Evolutionary conservation across 2,797 vertebrate genomes (phyloP).

Genomic region (Molothrus aeneus): DNA sequence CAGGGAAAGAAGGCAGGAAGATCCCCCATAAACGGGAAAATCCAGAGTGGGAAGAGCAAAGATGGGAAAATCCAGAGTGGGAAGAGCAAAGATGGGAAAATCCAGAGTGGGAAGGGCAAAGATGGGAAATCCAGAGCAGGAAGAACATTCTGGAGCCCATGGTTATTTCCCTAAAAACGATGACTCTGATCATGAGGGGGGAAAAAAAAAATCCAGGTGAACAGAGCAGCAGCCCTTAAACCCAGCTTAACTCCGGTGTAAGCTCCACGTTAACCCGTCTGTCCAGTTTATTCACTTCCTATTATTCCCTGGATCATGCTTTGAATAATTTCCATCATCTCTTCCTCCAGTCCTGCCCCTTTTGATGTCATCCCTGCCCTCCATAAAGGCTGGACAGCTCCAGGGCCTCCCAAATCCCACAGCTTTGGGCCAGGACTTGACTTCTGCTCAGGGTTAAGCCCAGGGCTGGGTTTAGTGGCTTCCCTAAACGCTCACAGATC

Average conservation of each 20-base stretch:
- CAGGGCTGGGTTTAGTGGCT: not conserved
- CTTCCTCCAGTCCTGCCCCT: slow-evolving; percentile 30
- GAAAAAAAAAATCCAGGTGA: fast-evolving
- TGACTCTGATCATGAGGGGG: no score
- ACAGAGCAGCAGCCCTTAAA: not conserved
- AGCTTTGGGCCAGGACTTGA: not conserved
- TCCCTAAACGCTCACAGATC: not conserved
- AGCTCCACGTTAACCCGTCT: not conserved
- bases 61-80: not conserved
- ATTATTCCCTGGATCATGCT: slow-evolving; percentile 29
- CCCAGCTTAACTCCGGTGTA: not conserved
- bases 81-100: not conserved
- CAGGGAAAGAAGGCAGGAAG: not conserved
- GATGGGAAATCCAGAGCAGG: not conserved
- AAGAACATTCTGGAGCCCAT: not conserved
- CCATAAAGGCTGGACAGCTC: slow-evolving; percentile 59
- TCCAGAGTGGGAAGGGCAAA: not conserved
- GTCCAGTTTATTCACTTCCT: slow-evolving; percentile 48
- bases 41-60: no score
- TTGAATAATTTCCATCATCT: slow-evolving; percentile 1
- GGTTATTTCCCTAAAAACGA: not conserved
- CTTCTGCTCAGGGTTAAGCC: not conserved
- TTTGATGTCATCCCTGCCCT: slow-evolving; percentile 1
- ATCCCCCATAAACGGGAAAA: not conserved
- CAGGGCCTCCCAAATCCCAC: not conserved